Percentiles rank a stretch among this genome's conserved stretches.
Evolutionary conservation across 2,797 vertebrate genomes (phyloP).

Genomic region (Bovichtus diacanthus): DNA sequence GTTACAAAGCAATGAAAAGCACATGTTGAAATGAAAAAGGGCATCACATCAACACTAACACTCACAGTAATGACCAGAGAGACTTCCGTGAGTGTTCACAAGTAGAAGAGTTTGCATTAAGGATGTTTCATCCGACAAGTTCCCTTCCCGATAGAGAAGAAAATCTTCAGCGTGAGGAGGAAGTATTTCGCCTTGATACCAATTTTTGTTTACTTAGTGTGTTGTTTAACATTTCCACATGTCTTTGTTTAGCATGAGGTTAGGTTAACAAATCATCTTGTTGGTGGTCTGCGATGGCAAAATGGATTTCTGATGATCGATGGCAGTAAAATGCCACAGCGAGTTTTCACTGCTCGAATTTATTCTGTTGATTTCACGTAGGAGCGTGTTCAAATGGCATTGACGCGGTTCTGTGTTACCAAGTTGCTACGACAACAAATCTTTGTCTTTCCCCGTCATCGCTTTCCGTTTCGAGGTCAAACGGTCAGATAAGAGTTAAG

Average conservation of each 20-base stretch:
- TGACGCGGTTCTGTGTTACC: background rate
- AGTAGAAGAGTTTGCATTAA: background rate
- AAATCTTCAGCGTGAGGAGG: background rate
- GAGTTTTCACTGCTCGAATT: conserved; percentile 4
- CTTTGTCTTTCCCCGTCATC: background rate
- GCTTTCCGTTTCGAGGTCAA: conserved; percentile 41
- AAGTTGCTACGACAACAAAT: conserved; percentile 6
- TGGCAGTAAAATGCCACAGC: conserved; percentile 39
- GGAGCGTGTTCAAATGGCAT: conserved; percentile 4
- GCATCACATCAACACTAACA: background rate
- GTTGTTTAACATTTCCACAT: conserved; percentile 18
- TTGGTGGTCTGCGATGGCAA: background rate
- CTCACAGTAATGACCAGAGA: background rate
- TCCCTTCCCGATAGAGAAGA: background rate
- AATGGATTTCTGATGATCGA: background rate
- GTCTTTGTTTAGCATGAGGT: conserved; percentile 3
- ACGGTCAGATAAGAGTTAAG: conserved; percentile 50
- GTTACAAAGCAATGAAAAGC: background rate
- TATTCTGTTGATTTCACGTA: background rate
- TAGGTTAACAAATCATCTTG: background rate
- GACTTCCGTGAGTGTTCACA: background rate
- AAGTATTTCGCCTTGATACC: background rate
- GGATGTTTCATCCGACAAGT: background rate
- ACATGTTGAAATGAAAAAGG: background rate
- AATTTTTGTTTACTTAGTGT: background rate